Conservation (phyloP, 1,140 invertebrate species). For the Bombus turneri region DNA sequence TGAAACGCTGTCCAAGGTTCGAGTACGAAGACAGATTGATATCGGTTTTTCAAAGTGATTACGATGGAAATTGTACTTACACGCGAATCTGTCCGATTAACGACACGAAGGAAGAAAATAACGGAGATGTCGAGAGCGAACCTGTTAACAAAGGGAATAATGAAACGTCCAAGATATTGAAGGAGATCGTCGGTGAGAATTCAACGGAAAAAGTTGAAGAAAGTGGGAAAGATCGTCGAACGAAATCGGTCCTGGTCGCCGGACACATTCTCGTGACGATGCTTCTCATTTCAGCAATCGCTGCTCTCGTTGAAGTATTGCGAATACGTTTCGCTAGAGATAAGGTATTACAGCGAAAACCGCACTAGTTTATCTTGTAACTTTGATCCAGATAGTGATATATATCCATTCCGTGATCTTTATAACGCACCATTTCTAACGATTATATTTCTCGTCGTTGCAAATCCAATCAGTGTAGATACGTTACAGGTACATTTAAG, state of each 20-base stretch:
- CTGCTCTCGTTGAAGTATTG: slow-evolving; percentile 75
- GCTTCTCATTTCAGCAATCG: slow-evolving; percentile 74
- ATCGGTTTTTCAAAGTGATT: slow-evolving; percentile 65
- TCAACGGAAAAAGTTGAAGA: slow-evolving; percentile 52
- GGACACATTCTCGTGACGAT: slow-evolving; percentile 74
- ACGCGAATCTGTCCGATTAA: background rate
- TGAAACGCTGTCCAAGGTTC: slow-evolving; percentile 69
- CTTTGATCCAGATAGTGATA: slow-evolving; percentile 9
- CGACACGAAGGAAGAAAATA: background rate
- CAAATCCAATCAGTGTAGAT: slow-evolving; percentile 50
- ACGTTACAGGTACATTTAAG: slow-evolving; percentile 13
- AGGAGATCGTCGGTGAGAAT: slow-evolving; percentile 38
- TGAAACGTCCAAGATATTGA: background rate
- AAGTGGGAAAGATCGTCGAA: slow-evolving; percentile 55
- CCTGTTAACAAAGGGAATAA: background rate
- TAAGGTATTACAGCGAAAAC: slow-evolving; percentile 69
- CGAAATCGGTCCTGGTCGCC: slow-evolving; percentile 71
- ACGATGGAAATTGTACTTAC: slow-evolving; percentile 76
- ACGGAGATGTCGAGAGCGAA: background rate
- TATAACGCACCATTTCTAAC: background rate
- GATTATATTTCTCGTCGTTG: slow-evolving; percentile 22
- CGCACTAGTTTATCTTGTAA: slow-evolving; percentile 32
- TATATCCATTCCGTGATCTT: background rate
- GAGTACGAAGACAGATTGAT: slow-evolving; percentile 66
- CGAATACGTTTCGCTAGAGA: slow-evolving; percentile 71